Evolutionary conservation across 1,140 invertebrate genomes (phyloP), one percentile per base, ranked within the genome.

Genomic region (Vollenhovia emeryi): DNA sequence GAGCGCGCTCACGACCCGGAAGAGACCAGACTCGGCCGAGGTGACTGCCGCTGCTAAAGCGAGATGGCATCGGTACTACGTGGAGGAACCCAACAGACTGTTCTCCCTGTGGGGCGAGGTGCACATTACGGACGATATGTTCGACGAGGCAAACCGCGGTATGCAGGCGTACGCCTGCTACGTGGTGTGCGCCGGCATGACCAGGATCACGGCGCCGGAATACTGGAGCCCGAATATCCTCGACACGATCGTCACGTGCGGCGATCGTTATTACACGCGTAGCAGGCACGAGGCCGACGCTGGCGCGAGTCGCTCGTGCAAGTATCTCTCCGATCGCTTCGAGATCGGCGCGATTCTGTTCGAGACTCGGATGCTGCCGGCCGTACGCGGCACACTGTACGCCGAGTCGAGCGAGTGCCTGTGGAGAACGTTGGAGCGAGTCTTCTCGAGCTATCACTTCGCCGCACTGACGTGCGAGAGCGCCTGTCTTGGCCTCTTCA

Each of bases 141-240:
- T 94, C 84, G 85, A 86, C 8, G 21, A 52, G 24, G 90, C 92
- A 69, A 93, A 93, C 36, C 91, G 91, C 0, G 91, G 91, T 0
- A 91, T 90, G 80, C 93, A 94, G 52, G 83, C 80, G 11, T 86
- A 86, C 40, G 90, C 91, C 0, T 94, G 93, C 71, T 94, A 93
- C 82, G 90, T 92, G 11, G 91, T 94, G 48, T 92, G 90, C 55
- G 93, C 93, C 3, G 93, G 92, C 3, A 94, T 94, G 93, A 90
- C 86, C 13, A 86, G 89, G 30, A 89, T 94, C 52, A 92, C 87
- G 68, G 90, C 93, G n/a, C 93, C 93, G 15, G 93, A 94, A 48
- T 94, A 93, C 52, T 94, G 93, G 93, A 89, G 6, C 57, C n/a
- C 88, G 0, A 90, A 92, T 79, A 91, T 82, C 0, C 60, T 94